These are phyloP conservation scores for Cryptocephalus moraei DNA, from an alignment of 2,888 invertebrate genomes.

Conservation along the genomic window DNA sequence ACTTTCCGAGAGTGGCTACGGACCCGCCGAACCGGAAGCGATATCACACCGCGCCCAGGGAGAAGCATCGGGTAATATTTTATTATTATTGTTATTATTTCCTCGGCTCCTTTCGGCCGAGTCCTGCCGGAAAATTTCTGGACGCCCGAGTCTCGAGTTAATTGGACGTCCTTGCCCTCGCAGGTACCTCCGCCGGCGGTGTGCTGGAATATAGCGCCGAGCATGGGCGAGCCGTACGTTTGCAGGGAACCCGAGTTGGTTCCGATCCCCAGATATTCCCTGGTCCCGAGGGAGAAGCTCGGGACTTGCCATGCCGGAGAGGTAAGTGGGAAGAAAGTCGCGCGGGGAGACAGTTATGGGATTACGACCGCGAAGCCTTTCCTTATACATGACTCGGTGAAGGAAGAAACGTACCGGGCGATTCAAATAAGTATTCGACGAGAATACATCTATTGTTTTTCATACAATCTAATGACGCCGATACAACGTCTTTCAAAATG, in stretches of 20 bases:
- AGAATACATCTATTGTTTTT: no score
- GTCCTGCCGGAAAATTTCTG: no score
- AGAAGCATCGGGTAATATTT: conserved; percentile 45
- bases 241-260: conserved; percentile 48
- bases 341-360: no score
- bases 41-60: conserved; percentile 49
- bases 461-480: no score
- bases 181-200: conserved; percentile 48
- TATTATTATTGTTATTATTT: no score
- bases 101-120: no score
- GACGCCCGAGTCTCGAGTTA: no score
- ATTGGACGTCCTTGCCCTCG: background rate
- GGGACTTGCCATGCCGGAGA: conserved; percentile 49
- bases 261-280: conserved; percentile 45
- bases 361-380: no score
- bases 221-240: conserved; percentile 49
- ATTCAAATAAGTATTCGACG: no score
- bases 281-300: conserved; percentile 46
- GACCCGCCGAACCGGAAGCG: conserved; percentile 44
- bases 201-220: conserved; percentile 51
- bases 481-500: no score
- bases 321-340: conserved; percentile 28
- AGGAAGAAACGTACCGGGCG: no score
- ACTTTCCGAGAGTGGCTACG: conserved; percentile 33
- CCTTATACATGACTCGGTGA: no score